Percentiles rank a stretch among this genome's conserved stretches.
Conservation (phyloP, 1,140 invertebrate species). For the Drusus annulatus region DNA sequence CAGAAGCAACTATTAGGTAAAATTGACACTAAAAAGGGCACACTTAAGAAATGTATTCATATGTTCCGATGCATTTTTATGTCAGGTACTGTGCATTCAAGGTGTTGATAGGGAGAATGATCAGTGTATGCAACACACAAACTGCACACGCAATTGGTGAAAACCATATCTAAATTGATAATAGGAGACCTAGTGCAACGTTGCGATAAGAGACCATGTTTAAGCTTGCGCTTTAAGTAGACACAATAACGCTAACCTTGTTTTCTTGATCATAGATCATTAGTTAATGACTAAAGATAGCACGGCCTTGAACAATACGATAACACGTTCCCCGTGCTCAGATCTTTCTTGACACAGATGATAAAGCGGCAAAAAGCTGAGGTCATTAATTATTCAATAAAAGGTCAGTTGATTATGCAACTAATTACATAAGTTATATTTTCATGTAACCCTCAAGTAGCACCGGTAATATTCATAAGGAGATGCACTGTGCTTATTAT, state of each 20-base stretch:
- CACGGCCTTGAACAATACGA: neutral
- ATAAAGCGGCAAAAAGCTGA: neutral
- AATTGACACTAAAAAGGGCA: no score
- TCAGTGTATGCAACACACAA: no score
- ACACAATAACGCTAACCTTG: constrained; percentile 7
- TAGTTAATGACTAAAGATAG: neutral
- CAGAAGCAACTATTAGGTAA: no score
- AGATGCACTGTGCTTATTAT: no score
- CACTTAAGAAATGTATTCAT: no score
- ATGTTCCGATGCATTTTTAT: no score
- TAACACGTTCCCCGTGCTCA: neutral
- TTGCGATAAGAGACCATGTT: neutral
- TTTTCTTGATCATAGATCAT: constrained; percentile 5
- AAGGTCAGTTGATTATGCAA: constrained; percentile 16
- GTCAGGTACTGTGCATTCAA: no score
- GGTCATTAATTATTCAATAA: constrained; percentile 6
- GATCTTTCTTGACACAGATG: constrained; percentile 4
- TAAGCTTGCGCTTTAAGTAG: neutral
- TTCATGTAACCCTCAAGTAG: neutral
- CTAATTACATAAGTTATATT: neutral
- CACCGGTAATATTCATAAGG: no score
- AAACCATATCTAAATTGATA: neutral
- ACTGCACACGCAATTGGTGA: no score
- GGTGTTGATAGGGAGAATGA: no score
- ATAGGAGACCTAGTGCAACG: neutral